Conservation (phyloP, 2,797 vertebrate genomes). For the Lutjanus argentimaculatus region DNA sequence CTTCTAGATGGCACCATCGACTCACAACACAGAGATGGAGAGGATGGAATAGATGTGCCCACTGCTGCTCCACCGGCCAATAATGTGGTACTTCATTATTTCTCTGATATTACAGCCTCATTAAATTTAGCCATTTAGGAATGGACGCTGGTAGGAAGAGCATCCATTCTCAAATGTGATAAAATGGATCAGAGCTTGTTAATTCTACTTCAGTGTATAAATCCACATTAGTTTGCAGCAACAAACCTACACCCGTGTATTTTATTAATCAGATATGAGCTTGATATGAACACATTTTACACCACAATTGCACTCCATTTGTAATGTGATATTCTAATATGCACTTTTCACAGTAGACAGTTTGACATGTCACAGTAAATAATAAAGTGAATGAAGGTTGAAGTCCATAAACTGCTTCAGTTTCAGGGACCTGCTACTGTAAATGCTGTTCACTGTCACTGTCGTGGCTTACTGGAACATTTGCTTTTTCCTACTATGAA, state of each 20-base stretch:
- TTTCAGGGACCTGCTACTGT: neutral
- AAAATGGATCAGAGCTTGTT: conserved; percentile 1
- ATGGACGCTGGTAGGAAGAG: neutral
- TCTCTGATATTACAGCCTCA: conserved; percentile 33
- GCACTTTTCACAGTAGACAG: neutral
- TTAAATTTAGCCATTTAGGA: conserved; percentile 6
- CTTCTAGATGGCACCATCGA: conserved; percentile 90
- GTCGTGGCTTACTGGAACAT: too few relatives aligned
- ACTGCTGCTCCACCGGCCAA: conserved; percentile 82
- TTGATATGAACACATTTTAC: neutral
- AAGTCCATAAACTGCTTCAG: neutral
- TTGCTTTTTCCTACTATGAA: neutral
- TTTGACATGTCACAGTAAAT: neutral
- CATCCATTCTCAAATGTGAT: neutral
- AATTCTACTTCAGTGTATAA: neutral
- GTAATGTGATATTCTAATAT: neutral
- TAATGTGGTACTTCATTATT: conserved; percentile 88
- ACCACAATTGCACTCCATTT: neutral
- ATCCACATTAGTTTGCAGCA: conserved; percentile 6
- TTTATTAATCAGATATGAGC: neutral
- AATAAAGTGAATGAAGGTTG: neutral
- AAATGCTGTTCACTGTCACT: neutral
- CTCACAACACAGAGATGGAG: conserved; percentile 87
- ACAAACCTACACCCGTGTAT: neutral
- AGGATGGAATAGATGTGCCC: conserved; percentile 85